phyloP scores from a whole-genome alignment of 2,113 vertebrate species.

The Indri indri region DNA sequence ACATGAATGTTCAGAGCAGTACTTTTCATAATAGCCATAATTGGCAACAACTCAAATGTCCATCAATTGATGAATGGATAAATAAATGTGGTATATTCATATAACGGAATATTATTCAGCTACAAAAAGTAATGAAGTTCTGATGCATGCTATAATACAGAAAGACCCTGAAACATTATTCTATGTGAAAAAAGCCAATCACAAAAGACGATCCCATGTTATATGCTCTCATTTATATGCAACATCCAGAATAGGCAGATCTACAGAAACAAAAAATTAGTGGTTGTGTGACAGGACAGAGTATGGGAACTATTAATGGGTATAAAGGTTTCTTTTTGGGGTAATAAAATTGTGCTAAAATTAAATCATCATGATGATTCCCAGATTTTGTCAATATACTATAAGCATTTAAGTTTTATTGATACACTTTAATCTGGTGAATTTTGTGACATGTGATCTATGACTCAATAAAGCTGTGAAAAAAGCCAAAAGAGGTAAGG shows the following conservation, averaged over 20 bases:
- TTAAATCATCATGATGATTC: not conserved
- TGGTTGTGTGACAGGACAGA: accelerated
- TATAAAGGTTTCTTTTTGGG: not conserved
- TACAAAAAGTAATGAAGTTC: not conserved
- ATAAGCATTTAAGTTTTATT: not conserved
- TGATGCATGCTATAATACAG: not conserved
- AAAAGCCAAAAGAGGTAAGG: not conserved
- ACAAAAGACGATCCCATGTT: not conserved
- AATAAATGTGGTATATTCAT: not conserved
- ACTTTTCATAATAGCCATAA: not conserved
- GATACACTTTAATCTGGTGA: not conserved
- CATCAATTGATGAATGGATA: not conserved
- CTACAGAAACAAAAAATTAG: not conserved
- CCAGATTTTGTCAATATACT: not conserved
- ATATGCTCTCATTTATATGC: not conserved
- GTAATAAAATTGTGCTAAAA: not conserved
- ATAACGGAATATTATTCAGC: not conserved
- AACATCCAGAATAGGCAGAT: not conserved
- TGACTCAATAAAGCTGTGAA: not conserved
- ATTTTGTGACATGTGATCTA: not conserved
- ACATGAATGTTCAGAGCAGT: not conserved
- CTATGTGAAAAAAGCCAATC: not conserved
- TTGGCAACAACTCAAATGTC: not conserved
- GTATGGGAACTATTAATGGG: not conserved
- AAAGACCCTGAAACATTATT: not conserved